These are phyloP conservation scores for Steinernema hermaphroditum DNA, from an alignment of 2,888 invertebrate genomes.

Conservation along the genomic window DNA sequence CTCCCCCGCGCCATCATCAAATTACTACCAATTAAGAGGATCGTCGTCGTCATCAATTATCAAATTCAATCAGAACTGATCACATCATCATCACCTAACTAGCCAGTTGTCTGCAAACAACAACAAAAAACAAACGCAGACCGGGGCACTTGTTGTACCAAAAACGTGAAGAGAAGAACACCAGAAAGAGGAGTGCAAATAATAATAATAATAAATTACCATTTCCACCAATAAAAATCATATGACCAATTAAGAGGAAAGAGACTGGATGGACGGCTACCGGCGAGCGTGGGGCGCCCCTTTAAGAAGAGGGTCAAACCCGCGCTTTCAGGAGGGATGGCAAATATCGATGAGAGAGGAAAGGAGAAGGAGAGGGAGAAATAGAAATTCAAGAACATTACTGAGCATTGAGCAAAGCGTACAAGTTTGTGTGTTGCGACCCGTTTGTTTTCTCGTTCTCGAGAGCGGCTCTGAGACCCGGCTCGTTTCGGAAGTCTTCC, in stretches of 20 bases:
- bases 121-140: conserved; percentile 31
- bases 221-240: conserved; percentile 26
- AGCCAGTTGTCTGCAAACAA: conserved; percentile 31
- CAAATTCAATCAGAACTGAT: conserved; percentile 24
- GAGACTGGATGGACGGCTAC: background rate
- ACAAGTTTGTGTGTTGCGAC: conserved; percentile 31
- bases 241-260: conserved; percentile 7
- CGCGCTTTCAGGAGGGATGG: background rate
- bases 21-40: background rate
- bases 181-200: conserved; percentile 19
- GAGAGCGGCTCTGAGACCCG: conserved; percentile 21
- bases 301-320: background rate
- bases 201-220: conserved; percentile 31
- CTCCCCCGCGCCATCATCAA: too few relatives aligned
- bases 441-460: conserved; percentile 28
- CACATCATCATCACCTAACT: conserved; percentile 26
- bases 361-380: background rate
- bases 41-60: conserved; percentile 5
- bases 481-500: conserved; percentile 21
- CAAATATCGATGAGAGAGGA: conserved; percentile 20
- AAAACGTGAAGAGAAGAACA: conserved; percentile 9
- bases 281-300: background rate
- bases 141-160: conserved; percentile 30
- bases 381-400: background rate
- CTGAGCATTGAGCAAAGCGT: conserved; percentile 30